Evolutionary conservation across 2,113 vertebrate genomes (phyloP), one percentile per base, ranked within the genome.

Genomic region (Lampris incognitus): DNA sequence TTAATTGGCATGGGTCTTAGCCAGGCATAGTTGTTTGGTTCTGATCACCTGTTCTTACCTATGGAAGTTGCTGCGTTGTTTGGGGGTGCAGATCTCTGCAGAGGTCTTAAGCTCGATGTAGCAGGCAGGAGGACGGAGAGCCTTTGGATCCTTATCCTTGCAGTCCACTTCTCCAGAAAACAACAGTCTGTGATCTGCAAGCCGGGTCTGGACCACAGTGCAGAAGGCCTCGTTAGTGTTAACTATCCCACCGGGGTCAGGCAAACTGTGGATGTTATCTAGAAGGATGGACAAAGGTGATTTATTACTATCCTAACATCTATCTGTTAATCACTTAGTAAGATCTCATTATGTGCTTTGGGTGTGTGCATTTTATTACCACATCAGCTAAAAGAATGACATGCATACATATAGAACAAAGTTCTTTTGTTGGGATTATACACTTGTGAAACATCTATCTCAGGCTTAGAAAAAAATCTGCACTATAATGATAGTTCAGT

Each of bases 211-310:
- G 49, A 97, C 94, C 86, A 98, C 97, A 0, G 95, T 96, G 90
- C 96, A 98, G 91, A 95, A 98, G 39, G 93, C 96, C 81, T 96
- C 95, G 0, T 97, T 97, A n/a, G 96, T 97, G 92, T 98, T 97
- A 2, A 98, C 95, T 6, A 95, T 94, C 5, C 95, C 95, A 0
- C 92, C 88, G 0, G 94, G 87, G 62, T 96, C 93, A 0, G 97
- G 96, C 68, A 62, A 78, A 54, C 93, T 89, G 59, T 92, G 88
- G 0, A 84, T 76, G 5, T 83, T 88, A 81, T 96, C 97, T 97
- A 87, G 46, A 87, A 42, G 42, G 66, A 66, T 0, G 11, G 36
- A 81, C 52, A 84, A 72, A 58, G 41, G 39, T 46, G 4, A 67
- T 8, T 10, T 0, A 0, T 78, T 74, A 76, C 56, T 4, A 36